Base-by-base conservation (phyloP, 2,113 vertebrate species). In the Pao palembangensis region DNA sequence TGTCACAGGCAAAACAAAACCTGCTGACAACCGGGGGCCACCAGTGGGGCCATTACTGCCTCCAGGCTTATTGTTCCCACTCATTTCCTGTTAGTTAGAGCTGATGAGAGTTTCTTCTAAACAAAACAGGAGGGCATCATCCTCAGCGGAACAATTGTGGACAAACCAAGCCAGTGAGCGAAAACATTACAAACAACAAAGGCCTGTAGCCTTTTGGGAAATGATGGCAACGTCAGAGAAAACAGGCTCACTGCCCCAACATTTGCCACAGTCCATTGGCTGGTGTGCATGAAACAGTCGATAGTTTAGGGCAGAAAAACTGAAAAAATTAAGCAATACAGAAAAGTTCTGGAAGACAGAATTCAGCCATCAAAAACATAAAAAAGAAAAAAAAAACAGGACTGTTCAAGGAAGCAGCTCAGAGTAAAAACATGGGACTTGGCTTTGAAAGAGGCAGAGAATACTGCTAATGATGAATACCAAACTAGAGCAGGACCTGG, bases 1-100 rank as follows among this genome's bases (percentile, higher is more conserved):
- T 70, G 68, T 74, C 71, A 42, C 59, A 23, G 16, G 18, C 61
- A 62, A 62, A 74, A 82, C 76, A 85, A 86, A 83, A 80, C 64
- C 71, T 79, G 79, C 71, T 82, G 86, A 86, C 75, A 72, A 62
- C 59, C 60, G 11, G 31, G 68, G 67, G 69, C 70, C 80, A 76
- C 66, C 59, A 6, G 18, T 31, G 6, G 73, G 51, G 54, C 69
- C 61, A 73, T 80, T 77, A 73, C 41, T 38, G 54, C 28, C 62
- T 49, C 43, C 53, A 51, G 70, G 67, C 73, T 49, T 64, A 79
- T 75, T 76, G 79, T 80, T 69, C 67, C 13, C n/a, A 38, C 59
- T 58, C 67, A 72, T 69, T 79, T 83, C 71, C 81, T 68, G 69
- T 64, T 68, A 72, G 54, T 48, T 23, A 7, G 18, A 51, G 61